phyloP scores from a whole-genome alignment of 2,113 vertebrate genomes.

The Ondatra zibethicus region DNA sequence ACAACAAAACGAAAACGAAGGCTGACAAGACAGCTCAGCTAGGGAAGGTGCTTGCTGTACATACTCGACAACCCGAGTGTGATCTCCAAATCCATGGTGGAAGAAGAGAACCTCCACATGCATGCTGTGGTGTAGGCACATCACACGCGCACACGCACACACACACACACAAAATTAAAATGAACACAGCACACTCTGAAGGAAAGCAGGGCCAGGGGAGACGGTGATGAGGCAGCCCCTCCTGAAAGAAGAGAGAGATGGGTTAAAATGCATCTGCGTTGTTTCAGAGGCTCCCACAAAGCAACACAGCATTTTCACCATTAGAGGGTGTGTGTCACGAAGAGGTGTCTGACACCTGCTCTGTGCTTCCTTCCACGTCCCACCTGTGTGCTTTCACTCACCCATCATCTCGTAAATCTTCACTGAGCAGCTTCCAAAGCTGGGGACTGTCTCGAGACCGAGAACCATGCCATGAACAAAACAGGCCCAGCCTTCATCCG shows the following conservation, averaged over 20 bases:
- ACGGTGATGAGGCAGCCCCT: background rate
- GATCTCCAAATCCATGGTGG: background rate
- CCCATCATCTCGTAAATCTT: background rate
- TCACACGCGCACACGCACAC: rapidly evolving
- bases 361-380: background rate
- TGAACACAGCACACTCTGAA: background rate
- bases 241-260: background rate
- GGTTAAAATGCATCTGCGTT: too few relatives aligned
- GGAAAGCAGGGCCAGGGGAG: background rate
- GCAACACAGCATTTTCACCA: background rate
- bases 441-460: too few relatives aligned
- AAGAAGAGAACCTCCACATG: background rate
- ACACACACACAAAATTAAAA: background rate
- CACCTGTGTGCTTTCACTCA: background rate
- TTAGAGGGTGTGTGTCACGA: too few relatives aligned
- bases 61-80: background rate
- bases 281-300: background rate
- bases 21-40: background rate
- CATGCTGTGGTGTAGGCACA: too few relatives aligned
- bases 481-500: background rate
- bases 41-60: background rate
- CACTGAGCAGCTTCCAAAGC: background rate
- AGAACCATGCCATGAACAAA: background rate
- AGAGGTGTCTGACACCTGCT: background rate
- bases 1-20: background rate